phyloP scores from a whole-genome alignment of 2,888 invertebrate genomes.

The Halocaridina rubra region DNA sequence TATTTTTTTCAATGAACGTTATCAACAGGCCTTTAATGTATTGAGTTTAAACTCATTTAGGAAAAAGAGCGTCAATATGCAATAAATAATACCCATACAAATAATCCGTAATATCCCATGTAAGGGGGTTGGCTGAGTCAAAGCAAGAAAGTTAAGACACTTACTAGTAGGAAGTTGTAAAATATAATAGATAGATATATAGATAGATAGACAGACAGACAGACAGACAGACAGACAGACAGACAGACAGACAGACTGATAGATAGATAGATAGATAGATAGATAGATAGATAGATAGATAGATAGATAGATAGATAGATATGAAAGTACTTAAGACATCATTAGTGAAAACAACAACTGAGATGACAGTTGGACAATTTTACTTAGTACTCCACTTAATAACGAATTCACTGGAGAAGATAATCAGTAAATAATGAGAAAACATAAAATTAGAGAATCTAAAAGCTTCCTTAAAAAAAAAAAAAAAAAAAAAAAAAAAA shows the following conservation, averaged over 20 bases:
- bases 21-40: background rate
- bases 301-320: background rate
- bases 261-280: too few relatives aligned
- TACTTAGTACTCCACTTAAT: background rate
- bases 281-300: background rate
- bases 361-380: background rate
- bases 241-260: too few relatives aligned
- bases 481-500: background rate
- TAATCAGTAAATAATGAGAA: background rate
- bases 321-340: background rate
- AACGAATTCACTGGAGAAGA: background rate
- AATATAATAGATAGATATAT: too few relatives aligned
- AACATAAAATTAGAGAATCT: too few relatives aligned
- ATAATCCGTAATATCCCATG: background rate
- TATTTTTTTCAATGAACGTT: background rate
- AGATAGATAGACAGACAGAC: too few relatives aligned
- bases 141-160: too few relatives aligned
- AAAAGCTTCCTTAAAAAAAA: background rate
- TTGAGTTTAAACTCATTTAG: too few relatives aligned
- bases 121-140: too few relatives aligned
- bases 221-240: too few relatives aligned
- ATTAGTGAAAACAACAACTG: background rate
- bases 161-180: too few relatives aligned
- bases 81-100: background rate
- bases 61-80: background rate